Base-by-base conservation (phyloP, 2,113 vertebrate genomes). In the Centropristis striata region DNA sequence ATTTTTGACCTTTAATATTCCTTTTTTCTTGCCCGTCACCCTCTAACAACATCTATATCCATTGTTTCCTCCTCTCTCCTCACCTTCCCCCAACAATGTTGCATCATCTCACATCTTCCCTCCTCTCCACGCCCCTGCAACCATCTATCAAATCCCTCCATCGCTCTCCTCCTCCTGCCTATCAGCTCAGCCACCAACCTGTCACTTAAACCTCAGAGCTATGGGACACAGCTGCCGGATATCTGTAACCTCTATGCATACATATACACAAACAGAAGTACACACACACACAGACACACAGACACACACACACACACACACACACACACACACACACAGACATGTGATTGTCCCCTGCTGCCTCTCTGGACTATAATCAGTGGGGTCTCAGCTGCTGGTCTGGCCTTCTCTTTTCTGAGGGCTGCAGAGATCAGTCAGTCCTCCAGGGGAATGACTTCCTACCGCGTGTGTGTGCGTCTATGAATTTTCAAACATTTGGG, bases 301-400 rank as follows among this genome's bases (percentile, higher is more conserved):
- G 36, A 55, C 66, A 47, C 32, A 51, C 66, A 59, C 37, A 46
- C 70, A 76, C 50, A 63, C 37, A 53, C 36, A 66, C 70, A 76
- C 63, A 61, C 49, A 25, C 57, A 55, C 55, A 37, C 28, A 50
- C 78, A 79, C 8, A 44, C 60, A 27, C 39, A 63, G 39, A 18
- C 41, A 4, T 8, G 18, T n/a, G 67, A 86, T 69, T 78, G 83
- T 77, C 83, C 88, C 74, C 65, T 74, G 71, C 86, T 80, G 83
- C 68, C 75, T 80, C 83, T 72, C 50, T 83, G 67, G 76, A 86
- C 91, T 86, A 69, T 80, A 90, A 89, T 93, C 90, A 89, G 65
- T 37, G 39, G 65, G 87, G 85, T 83, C 89, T 86, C 92, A 93
- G 91, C 86, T 93, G 91, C 86, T 74, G 81, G 79, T 83, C 67